Evolutionary conservation across 2,888 invertebrate genomes (phyloP).

Genomic region (Drosophila longiperda): DNA sequence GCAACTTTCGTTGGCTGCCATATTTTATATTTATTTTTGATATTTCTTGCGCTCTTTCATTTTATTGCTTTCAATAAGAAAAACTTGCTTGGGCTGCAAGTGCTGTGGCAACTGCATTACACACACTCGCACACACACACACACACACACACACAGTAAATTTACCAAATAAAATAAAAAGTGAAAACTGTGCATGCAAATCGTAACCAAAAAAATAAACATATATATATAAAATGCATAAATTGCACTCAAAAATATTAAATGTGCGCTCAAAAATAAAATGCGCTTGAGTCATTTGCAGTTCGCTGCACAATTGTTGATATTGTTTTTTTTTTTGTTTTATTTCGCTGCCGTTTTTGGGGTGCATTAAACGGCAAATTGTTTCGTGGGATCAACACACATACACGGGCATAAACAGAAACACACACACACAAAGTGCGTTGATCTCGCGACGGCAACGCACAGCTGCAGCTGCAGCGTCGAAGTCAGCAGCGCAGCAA

Average conservation of each 20-base stretch:
- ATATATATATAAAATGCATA: constrained; percentile 23
- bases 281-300: constrained; percentile 51
- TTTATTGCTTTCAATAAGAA: constrained; percentile 46
- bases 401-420: constrained; percentile 5
- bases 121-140: constrained; percentile 6
- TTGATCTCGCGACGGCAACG: constrained; percentile 62
- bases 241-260: constrained; percentile 33
- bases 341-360: constrained; percentile 47
- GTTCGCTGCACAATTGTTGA: constrained; percentile 44
- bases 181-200: constrained; percentile 61
- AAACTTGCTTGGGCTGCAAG: constrained; percentile 62
- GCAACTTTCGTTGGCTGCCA: constrained; percentile 65
- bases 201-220: neutral
- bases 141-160: neutral
- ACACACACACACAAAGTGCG: constrained; percentile 62
- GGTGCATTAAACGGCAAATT: constrained; percentile 80
- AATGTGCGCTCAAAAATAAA: constrained; percentile 30
- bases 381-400: constrained; percentile 76
- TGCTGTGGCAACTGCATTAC: constrained; percentile 24
- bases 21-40: constrained; percentile 44
- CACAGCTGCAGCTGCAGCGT: constrained; percentile 23
- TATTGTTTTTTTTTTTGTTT: constrained; percentile 19
- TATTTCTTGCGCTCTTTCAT: constrained; percentile 30
- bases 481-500: constrained; percentile 22
- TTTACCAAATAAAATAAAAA: constrained; percentile 38